Evolutionary conservation across 2,797 vertebrate species (phyloP), one percentile per base, ranked within the genome.

Genomic region (Anolis apletophallus): DNA sequence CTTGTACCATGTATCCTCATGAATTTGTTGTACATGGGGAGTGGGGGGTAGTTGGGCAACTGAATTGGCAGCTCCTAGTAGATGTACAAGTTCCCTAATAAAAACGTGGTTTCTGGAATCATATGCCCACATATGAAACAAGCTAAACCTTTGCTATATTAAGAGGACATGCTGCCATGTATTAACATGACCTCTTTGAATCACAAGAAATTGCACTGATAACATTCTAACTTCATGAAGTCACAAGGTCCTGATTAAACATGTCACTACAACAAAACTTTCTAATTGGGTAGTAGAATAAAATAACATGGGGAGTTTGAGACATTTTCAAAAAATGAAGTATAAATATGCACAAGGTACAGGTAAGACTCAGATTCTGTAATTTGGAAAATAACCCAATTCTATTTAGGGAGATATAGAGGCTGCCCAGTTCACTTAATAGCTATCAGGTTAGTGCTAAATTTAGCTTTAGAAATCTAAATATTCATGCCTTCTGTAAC

Each of bases 31-130:
- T 88, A 82, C 40, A 82, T 52, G 19, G 14, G 59, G 54, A 73
- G 21, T 46, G 87, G 64, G 40, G 88, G 64, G 34, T 89, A 71
- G 26, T 34, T 88, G 69, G 34, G 88, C 80, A 69, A 46, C 54
- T 76, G 67, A 75, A 86, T 80, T 81, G 84, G 67, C 87, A 83
- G 61, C 26, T 50, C 34, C 23, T 10, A 34, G 71, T 1, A 67
- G 36, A 34, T 55, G 57, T 16, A 46, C 73, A 32, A 13, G 46
- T 40, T 86, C 87, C 75, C 78, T 89, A 36, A 80, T 86, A 69
- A 67, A 84, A 88, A 85, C 64, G 36, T 88, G 86, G 86, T 89
- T 86, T 50, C 32, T 1, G 36, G 81, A 19, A 73, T 85, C 90
- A 52, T n/a, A 84, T 81, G 76, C 7, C 61, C 40, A 61, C 80